Base-by-base conservation (phyloP, 2,113 vertebrate genomes). In the Cynocephalus volans region DNA sequence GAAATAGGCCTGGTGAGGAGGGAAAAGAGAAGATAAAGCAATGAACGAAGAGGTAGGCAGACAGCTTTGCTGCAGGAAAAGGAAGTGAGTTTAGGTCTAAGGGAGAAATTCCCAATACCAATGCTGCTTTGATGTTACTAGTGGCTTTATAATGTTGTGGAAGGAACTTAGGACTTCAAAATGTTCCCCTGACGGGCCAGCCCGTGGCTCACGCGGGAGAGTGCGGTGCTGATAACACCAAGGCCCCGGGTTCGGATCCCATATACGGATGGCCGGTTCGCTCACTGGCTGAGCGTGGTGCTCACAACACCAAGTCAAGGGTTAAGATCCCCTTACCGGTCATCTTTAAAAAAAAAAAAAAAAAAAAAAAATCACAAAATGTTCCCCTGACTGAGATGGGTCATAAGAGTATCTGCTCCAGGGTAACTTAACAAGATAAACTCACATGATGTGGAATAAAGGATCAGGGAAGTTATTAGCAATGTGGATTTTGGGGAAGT, bases 1-100 rank as follows among this genome's bases (percentile, higher is more conserved):
- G 79, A 97, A 95, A 97, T 13, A 48, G 81, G 0, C 28, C 50
- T 84, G 36, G 19, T 8, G 21, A 80, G 28, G 50, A 95, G 33
- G 41, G 60, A 15, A 36, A 84, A 76, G 6, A 77, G 31, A 41
- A 67, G 72, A 23, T 72, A 13, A 26, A 73, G 45, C 88, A 36
- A 77, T 54, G 26, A 87, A n/a, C 31, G 41, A 17, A 36, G 31
- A 69, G 5, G 13, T 5, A 24, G 14, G 52, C 9, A 45, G 9
- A 23, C 15, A 82, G 26, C 8, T 41, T 45, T 95, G 45, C 41
- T 62, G 2, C 12, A 41, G 26, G 70, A 86, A 96, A 92, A 89
- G 73, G 62, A 72, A 56, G 65, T 87, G 24, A 65, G 77, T 67
- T 96, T n/a, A 72, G 26, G 5, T 64, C n/a, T 87, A 75, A 89